Evolutionary conservation across 2,797 vertebrate genomes (phyloP), one percentile per base, ranked within the genome.

Genomic region (Danio jaintianensis): DNA sequence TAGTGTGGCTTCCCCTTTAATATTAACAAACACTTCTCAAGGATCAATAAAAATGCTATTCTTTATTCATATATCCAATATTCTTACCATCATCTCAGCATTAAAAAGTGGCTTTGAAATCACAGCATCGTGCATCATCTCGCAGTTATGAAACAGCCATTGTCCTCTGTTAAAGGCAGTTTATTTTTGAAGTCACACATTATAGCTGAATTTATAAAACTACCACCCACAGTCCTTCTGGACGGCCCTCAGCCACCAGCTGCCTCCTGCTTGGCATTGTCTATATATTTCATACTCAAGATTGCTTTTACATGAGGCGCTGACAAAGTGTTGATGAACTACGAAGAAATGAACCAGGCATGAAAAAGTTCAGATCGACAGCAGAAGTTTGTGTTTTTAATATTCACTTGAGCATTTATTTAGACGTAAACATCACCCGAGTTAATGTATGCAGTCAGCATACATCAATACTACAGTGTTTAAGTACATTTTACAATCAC

Each of bases 161-260:
- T 87, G 86, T 87, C 83, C 80, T 87, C 73, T 81, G 81, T 59
- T 72, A 84, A 82, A 81, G 71, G 50, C 68, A 69, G 80, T 82
- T 82, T 78, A 85, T 86, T 90, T 90, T 85, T 91, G 76, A 81
- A 84, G 79, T 85, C 88, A 83, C 90, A 88, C 86, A 82, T 90
- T 86, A 83, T 83, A 92, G 90, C 87, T 91, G 89, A 80, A 89
- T 86, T 80, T 89, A 86, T 83, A 87, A 70, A 79, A 86, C 89
- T 85, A 87, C 93, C 86, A 76, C 83, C 88, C 92, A 92, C 91
- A 87, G 88, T 89, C 92, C 91, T 89, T 93, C 92, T 93, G 92
- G 86, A 88, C 88, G 84, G 85, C 86, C 88, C 56, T 86, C 82
- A 85, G 87, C 79, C 78, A 86, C 84, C 86, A 87, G 87, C 85